Percentiles rank a stretch among this genome's conserved stretches.
Evolutionary conservation across 2,797 vertebrate genomes (phyloP).

Genomic region (Sebastes cheni): DNA sequence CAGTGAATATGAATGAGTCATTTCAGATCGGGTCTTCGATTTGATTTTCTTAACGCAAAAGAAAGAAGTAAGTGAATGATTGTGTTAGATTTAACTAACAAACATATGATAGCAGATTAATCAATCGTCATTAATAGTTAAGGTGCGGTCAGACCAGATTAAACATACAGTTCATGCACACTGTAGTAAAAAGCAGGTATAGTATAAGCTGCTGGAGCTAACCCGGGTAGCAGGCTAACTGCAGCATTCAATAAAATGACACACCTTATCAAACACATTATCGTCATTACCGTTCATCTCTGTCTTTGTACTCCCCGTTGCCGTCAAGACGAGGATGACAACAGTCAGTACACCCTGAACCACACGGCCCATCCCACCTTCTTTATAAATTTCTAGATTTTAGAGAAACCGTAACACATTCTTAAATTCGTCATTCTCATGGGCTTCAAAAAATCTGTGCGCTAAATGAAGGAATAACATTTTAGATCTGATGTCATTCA

Average conservation of each 20-base stretch:
- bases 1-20: conserved; percentile 15
- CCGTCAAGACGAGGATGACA: not conserved
- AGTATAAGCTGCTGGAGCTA: not conserved
- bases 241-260: not conserved
- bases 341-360: not conserved
- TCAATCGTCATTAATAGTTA: not conserved
- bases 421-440: not conserved
- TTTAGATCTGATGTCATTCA: too few species aligned
- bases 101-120: not conserved
- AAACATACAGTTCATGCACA: not conserved
- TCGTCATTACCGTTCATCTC: not conserved
- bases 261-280: not conserved
- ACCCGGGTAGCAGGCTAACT: not conserved
- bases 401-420: not conserved
- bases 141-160: not conserved
- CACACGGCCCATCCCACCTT: too few species aligned
- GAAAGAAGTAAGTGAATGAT: not conserved
- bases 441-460: not conserved
- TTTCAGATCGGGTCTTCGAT: not conserved
- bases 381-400: not conserved
- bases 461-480: too few species aligned
- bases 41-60: not conserved
- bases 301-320: not conserved
- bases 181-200: not conserved
- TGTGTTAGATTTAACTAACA: not conserved